A percentile compares a stretch with the other conserved stretches of the same genome.
Evolutionary conservation across 2,797 vertebrate genomes (phyloP).

Genomic region (Phrynocephalus guinanensis): DNA sequence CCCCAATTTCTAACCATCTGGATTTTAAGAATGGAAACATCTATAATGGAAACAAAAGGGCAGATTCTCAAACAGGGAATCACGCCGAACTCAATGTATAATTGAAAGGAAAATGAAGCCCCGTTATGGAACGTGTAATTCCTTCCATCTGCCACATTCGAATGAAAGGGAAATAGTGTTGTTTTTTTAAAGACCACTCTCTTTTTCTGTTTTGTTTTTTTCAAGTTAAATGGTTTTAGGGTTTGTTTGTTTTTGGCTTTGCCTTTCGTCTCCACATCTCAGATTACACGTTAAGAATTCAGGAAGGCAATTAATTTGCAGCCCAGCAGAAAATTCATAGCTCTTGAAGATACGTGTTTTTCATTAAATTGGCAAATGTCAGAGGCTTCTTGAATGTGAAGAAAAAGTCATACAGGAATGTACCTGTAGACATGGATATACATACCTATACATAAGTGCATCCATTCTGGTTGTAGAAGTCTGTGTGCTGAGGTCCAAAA

Average conservation of each 20-base stretch:
- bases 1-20: conserved; percentile 61
- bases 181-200: conserved; percentile 20
- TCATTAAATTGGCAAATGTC: conserved; percentile 9
- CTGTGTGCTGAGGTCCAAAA: no score
- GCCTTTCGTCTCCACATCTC: not conserved
- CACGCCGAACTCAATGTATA: conserved; percentile 54
- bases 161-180: conserved; percentile 55
- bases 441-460: no score
- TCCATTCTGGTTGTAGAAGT: no score
- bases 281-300: not conserved
- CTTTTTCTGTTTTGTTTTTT: not conserved
- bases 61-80: conserved; percentile 54
- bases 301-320: not conserved
- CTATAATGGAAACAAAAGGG: conserved; percentile 49
- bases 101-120: conserved; percentile 62
- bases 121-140: conserved; percentile 57
- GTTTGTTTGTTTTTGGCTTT: not conserved
- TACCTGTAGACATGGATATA: no score
- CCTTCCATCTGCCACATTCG: conserved; percentile 62
- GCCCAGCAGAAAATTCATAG: conserved; percentile 25
- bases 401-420: no score
- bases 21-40: conserved; percentile 63
- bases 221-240: not conserved
- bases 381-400: not conserved
- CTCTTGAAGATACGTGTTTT: not conserved